A percentile compares a stretch with the other conserved stretches of the same genome.
phyloP scores from a whole-genome alignment of 1,140 invertebrate genomes.

The Bombus affinis region DNA sequence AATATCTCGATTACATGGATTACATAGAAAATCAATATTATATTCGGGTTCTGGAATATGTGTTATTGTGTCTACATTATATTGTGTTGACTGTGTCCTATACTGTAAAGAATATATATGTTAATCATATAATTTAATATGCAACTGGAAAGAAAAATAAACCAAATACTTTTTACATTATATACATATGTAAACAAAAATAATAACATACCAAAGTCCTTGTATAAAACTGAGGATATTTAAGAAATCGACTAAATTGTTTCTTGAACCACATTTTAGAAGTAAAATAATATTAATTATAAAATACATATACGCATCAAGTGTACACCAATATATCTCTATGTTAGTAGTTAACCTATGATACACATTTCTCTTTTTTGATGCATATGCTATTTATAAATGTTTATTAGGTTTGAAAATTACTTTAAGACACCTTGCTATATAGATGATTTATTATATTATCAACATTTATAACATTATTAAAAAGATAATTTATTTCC shows the following conservation, averaged over 20 bases:
- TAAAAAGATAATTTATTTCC: neutral
- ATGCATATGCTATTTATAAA: neutral
- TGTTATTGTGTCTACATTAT: neutral
- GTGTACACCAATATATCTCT: neutral
- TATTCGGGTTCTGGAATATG: constrained; percentile 82
- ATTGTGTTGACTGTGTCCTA: constrained; percentile 6
- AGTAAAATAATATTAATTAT: neutral
- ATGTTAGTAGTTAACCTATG: constrained; percentile 10
- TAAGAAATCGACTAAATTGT: neutral
- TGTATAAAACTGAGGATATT: constrained; percentile 9
- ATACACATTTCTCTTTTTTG: neutral
- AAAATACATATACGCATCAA: neutral
- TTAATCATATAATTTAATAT: neutral
- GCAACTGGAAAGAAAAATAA: neutral
- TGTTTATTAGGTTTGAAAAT: neutral
- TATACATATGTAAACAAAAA: neutral
- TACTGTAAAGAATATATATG: constrained; percentile 5
- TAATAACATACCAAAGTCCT: constrained; percentile 17
- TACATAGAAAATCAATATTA: constrained; percentile 85
- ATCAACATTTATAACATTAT: neutral
- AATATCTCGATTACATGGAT: constrained; percentile 84
- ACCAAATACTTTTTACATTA: neutral
- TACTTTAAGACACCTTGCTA: neutral
- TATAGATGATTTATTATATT: neutral
- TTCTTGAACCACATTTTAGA: constrained; percentile 21